These are phyloP conservation scores for Acrobasis consociella DNA, from an alignment of 2,888 invertebrate species.

Conservation along the genomic window DNA sequence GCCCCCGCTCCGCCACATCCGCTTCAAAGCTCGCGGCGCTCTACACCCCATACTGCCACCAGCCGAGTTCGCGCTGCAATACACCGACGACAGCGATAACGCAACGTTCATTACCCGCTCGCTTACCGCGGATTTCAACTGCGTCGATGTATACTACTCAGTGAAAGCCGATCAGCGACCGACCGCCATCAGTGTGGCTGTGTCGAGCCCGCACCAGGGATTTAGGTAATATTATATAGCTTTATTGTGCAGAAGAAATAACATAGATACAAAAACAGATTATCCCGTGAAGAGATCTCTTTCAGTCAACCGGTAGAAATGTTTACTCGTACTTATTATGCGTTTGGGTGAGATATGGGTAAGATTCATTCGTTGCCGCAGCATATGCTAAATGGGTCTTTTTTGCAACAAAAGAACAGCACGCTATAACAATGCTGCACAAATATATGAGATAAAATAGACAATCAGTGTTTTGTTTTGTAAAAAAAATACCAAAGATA, in stretches of 20 bases:
- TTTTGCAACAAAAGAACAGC: no score
- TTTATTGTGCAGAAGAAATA: no score
- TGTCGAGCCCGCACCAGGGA: constrained; percentile 67
- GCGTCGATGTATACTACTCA: constrained; percentile 58
- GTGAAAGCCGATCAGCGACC: constrained; percentile 63
- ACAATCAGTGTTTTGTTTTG: no score
- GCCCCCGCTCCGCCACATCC: constrained; percentile 62
- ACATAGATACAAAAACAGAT: not conserved
- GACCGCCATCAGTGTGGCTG: constrained; percentile 52
- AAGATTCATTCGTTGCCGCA: no score
- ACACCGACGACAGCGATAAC: constrained; percentile 47
- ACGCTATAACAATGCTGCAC: no score
- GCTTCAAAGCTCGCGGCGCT: constrained; percentile 69
- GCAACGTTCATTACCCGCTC: constrained; percentile 38
- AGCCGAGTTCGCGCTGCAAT: constrained; percentile 53
- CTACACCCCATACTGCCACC: constrained; percentile 62
- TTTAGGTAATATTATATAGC: constrained; percentile 50
- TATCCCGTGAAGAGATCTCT: not conserved
- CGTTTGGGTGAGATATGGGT: no score
- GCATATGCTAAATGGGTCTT: no score
- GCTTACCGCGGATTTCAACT: constrained; percentile 55
- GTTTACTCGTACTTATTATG: no score
- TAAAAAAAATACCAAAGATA: no score
- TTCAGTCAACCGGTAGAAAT: no score
- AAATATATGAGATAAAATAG: no score